Base-by-base conservation (phyloP, 2,113 vertebrate genomes). In the Scalopus aquaticus region DNA sequence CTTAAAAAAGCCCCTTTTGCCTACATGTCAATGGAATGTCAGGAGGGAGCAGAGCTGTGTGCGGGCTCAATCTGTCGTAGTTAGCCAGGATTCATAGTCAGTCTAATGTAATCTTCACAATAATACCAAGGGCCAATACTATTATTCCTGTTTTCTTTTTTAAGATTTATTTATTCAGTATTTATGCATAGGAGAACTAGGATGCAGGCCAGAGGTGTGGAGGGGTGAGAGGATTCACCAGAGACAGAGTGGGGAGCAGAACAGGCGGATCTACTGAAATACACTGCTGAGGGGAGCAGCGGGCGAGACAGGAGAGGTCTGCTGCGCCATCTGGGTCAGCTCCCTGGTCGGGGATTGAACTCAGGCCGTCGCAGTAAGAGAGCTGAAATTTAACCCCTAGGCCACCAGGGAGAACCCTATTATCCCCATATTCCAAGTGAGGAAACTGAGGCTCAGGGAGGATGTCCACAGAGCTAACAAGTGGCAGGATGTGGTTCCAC, bases 91-190 rank as follows among this genome's bases (percentile, higher is more conserved):
- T 64, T 91, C 56, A 88, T 46, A 32, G 39, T 89, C 65, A 35
- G 70, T 35, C 90, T 87, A 51, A 87, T 87, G 77, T 76, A 82
- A 95, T 88, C 70, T 92, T 87, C 81, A 84, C 54, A 81, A 30
- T 12, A 76, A 22, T 46, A 73, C 67, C 39, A 65, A 84, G 65
- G 42, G 60, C 65, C 78, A 73, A 3, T 13, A 15, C 79, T 32
- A 84, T 86, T 69, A 70, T 24, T 11, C 32, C 78, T 2, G 16
- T 51, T 51, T 51, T 51, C 17, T 51, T 49, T 49, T 49, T 49
- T 10, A 49, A 49, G 46, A 49, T 49, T 49, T 49, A 12, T 49
- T 49, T 49, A 49, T 49, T 49, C 11, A 49, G 8, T 49, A 17
- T 51, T 51, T 51, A 17, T 51, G 49, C 49, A 51, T 51, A 51